These are phyloP conservation scores for Cephalotes varians DNA, from an alignment of 2,888 invertebrate species.

Conservation along the genomic window DNA sequence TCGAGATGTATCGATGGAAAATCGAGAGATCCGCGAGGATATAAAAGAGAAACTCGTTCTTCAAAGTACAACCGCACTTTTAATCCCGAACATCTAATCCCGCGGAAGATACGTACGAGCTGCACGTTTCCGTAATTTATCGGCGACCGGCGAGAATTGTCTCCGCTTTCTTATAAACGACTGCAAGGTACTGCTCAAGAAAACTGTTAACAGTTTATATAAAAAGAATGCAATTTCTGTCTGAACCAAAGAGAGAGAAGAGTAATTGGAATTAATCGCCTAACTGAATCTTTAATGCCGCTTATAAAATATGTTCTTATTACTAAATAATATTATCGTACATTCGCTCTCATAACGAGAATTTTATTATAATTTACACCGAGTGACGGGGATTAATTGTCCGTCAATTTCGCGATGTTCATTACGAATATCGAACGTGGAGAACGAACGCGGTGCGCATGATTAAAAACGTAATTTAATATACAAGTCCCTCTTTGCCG, in stretches of 20 bases:
- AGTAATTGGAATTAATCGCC: neutral
- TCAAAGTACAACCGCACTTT: constrained; percentile 25
- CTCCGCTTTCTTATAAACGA: constrained; percentile 13
- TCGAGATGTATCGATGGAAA: constrained; percentile 32
- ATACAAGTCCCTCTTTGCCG: neutral
- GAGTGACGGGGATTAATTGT: constrained; percentile 9
- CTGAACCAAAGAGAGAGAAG: neutral
- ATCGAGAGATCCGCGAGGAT: constrained; percentile 34
- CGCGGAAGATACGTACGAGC: neutral
- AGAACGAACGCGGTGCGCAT: neutral
- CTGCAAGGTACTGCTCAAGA: neutral
- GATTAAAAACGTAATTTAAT: constrained; percentile 45
- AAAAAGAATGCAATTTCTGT: neutral
- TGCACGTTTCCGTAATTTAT: constrained; percentile 37
- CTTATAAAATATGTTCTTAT: neutral
- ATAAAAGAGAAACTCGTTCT: constrained; percentile 23
- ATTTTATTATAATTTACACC: constrained; percentile 11
- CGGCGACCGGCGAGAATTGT: constrained; percentile 18
- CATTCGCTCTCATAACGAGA: neutral
- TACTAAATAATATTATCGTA: neutral
- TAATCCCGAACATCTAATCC: constrained; percentile 44
- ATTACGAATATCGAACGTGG: neutral
- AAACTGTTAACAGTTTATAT: neutral
- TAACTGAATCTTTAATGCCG: neutral
- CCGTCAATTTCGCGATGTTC: neutral